These are phyloP conservation scores for Tinea semifulvella DNA, from an alignment of 2,888 invertebrate genomes.

Conservation along the genomic window DNA sequence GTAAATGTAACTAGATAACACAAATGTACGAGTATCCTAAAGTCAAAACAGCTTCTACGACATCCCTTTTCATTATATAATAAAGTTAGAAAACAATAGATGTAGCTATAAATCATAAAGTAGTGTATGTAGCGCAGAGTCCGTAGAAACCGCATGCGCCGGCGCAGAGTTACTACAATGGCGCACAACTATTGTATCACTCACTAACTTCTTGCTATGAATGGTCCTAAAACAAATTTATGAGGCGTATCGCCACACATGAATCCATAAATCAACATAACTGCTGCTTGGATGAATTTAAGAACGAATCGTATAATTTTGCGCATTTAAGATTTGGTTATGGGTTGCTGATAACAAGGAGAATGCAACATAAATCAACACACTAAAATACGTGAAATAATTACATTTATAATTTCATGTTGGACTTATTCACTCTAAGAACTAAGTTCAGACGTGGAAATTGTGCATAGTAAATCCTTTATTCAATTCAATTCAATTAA, in stretches of 20 bases:
- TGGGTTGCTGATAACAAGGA: constrained; percentile 26
- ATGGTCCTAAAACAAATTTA: constrained; percentile 47
- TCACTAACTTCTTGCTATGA: constrained; percentile 29
- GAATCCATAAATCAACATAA: constrained; percentile 28
- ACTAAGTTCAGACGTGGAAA: too few relatives aligned
- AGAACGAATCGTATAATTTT: constrained; percentile 13
- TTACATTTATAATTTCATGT: too few relatives aligned
- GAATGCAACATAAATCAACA: background rate
- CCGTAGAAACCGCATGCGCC: constrained; percentile 27
- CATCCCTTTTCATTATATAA: background rate
- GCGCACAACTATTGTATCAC: constrained; percentile 25
- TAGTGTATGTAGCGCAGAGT: background rate
- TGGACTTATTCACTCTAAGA: too few relatives aligned
- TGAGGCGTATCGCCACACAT: constrained; percentile 45
- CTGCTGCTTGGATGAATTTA: constrained; percentile 11
- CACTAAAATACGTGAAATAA: background rate
- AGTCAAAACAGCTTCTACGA: too few relatives aligned
- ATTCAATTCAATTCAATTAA: too few relatives aligned
- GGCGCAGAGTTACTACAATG: constrained; percentile 34
- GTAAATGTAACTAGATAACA: too few relatives aligned
- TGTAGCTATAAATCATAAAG: constrained; percentile 1
- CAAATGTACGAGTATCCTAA: too few relatives aligned
- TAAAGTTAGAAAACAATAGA: constrained; percentile 7
- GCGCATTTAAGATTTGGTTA: constrained; percentile 37
- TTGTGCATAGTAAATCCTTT: too few relatives aligned